Base-by-base conservation (phyloP, 2,113 vertebrate species). In the Camelus dromedarius region DNA sequence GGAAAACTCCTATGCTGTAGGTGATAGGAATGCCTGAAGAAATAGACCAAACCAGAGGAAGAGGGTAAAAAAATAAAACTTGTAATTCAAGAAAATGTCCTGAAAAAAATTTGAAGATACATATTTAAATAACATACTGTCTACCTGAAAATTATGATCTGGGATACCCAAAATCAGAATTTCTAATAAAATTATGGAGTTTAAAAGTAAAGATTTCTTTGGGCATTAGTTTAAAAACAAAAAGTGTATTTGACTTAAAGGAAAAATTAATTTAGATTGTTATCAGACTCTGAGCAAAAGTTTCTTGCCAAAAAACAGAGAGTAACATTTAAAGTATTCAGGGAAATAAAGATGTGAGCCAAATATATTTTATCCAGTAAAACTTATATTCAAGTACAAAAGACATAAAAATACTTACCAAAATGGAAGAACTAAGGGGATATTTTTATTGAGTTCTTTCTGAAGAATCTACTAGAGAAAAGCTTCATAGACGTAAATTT, bases 241-340 rank as follows among this genome's bases (percentile, higher is more conserved):
- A 81, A 26, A 13, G 5, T 22, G 73, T 60, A 5, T 42, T 42
- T 52, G 11, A 91, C 22, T 64, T 75, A 69, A 64, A 91, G 18
- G 22, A 28, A 69, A 95, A 70, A 91, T 75, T 83, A 95, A 77
- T 83, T 81, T 87, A 83, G 26, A 54, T 83, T 50, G 1, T 69
- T 54, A 72, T 70, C 30, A 81, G 8, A 72, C 32, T 12, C 91
- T 67, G 84, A 79, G 48, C 46, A 58, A 76, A 56, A 75, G 9
- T n/a, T 52, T 54, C 76, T 22, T 90, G 35, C 35, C 46, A 70
- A n/a, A 60, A 69, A 64, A 48, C 60, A 52, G 52, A 32, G 11
- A 54, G 14, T 80, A 89, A 73, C n/a, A 82, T 80, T 93, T 75
- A 48, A 95, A 69, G 64, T 80, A 84, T 26, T 89, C 38, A 92